Conservation (phyloP, 1,140 invertebrate genomes). For the Drosophila lacertosa region DNA sequence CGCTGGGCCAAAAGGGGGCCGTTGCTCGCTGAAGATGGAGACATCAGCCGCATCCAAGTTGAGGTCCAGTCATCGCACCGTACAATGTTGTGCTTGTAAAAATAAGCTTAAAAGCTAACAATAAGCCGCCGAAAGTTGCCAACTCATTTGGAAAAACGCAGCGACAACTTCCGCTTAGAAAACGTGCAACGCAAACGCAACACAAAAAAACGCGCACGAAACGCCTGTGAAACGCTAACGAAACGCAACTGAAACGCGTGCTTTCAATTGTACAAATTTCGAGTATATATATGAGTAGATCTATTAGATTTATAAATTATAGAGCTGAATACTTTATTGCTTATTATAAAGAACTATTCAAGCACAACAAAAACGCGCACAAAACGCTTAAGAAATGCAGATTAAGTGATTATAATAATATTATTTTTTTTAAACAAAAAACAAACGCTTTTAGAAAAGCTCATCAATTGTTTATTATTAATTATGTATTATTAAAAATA, state of each 20-base stretch:
- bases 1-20: constrained; percentile 49
- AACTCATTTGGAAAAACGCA: constrained; percentile 79
- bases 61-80: constrained; percentile 30
- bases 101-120: constrained; percentile 83
- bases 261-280: neutral
- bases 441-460: no score
- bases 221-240: constrained; percentile 1
- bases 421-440: no score
- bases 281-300: no score
- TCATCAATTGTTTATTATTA: no score
- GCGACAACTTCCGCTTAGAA: constrained; percentile 74
- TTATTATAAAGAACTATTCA: no score
- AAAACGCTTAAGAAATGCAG: no score
- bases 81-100: constrained; percentile 81
- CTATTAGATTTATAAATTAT: neutral
- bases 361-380: neutral
- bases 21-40: constrained; percentile 27
- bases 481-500: no score
- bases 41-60: constrained; percentile 43
- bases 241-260: constrained; percentile 19
- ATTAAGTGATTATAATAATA: no score
- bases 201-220: constrained; percentile 22
- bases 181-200: constrained; percentile 43
- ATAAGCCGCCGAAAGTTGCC: constrained; percentile 77
- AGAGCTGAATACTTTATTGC: no score